A percentile compares a stretch with the other conserved stretches of the same genome.
phyloP scores from a whole-genome alignment of 2,797 vertebrate species.

The Cynodonichthys magdalenae region DNA sequence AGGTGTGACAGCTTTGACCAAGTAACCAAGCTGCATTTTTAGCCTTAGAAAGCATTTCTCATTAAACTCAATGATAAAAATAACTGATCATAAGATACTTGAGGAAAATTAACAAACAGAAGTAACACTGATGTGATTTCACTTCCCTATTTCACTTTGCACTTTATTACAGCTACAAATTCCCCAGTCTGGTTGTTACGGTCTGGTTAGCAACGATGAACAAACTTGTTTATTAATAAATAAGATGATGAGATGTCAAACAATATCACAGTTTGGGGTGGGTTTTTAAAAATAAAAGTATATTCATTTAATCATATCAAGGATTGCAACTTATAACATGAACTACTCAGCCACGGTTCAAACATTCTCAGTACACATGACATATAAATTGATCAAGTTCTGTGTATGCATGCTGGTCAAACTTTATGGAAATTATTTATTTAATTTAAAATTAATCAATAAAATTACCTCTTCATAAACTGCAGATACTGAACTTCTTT shows the following conservation, averaged over 20 bases:
- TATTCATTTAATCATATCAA: no score
- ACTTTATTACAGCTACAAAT: neutral
- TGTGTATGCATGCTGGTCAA: neutral
- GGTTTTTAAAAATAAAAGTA: neutral
- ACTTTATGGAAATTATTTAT: no score
- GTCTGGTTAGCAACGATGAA: constrained; percentile 18
- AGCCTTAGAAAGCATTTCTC: neutral
- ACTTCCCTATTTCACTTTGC: constrained; percentile 47
- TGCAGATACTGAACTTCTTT: no score
- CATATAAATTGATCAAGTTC: neutral
- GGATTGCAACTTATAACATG: neutral
- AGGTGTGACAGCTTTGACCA: constrained; percentile 11
- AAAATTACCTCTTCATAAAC: no score
- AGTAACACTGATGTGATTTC: constrained; percentile 10
- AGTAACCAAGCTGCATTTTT: neutral
- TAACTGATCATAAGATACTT: neutral
- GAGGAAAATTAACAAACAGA: constrained; percentile 10
- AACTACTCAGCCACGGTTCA: neutral
- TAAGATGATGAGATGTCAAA: constrained; percentile 14
- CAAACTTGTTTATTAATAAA: neutral
- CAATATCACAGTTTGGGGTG: neutral
- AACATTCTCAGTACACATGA: neutral
- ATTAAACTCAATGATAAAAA: neutral
- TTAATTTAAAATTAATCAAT: no score
- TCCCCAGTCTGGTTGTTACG: neutral